A percentile compares a stretch with the other conserved stretches of the same genome.
These are phyloP conservation scores for Drusus annulatus DNA, from an alignment of 1,140 invertebrate genomes.

Conservation along the genomic window DNA sequence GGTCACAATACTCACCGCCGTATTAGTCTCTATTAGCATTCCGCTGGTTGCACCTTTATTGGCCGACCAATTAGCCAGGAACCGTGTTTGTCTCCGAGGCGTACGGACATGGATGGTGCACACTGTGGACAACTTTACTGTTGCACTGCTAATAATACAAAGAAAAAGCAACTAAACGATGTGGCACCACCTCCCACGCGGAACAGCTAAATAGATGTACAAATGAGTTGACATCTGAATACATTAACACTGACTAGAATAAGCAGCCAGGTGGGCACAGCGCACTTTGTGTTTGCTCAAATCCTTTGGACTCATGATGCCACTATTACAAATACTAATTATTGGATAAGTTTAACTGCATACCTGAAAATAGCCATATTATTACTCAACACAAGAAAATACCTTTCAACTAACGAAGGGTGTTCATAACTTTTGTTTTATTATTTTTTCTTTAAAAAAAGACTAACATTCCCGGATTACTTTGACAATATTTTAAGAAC, in stretches of 20 bases:
- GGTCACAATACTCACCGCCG: constrained; percentile 18
- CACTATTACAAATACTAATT: no score
- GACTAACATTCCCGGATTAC: no score
- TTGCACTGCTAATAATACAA: constrained; percentile 21
- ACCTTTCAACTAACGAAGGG: no score
- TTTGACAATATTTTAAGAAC: no score
- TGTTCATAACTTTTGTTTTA: no score
- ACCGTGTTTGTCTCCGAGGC: constrained; percentile 8
- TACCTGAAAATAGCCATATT: no score
- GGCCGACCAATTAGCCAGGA: constrained; percentile 29
- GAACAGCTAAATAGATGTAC: constrained; percentile 8
- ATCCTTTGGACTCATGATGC: no score
- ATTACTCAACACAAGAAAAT: no score
- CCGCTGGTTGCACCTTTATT: constrained; percentile 18
- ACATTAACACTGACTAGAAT: background rate
- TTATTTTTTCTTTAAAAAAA: no score
- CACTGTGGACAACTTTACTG: background rate
- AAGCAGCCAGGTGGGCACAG: background rate
- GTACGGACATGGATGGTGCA: no score
- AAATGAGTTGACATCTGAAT: constrained; percentile 26
- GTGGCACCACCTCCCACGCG: background rate
- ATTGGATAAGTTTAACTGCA: no score
- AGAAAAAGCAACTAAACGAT: background rate
- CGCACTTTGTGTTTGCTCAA: no score
- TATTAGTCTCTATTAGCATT: constrained; percentile 23